phyloP scores from a whole-genome alignment of 2,797 vertebrate genomes.

The Anableps anableps region DNA sequence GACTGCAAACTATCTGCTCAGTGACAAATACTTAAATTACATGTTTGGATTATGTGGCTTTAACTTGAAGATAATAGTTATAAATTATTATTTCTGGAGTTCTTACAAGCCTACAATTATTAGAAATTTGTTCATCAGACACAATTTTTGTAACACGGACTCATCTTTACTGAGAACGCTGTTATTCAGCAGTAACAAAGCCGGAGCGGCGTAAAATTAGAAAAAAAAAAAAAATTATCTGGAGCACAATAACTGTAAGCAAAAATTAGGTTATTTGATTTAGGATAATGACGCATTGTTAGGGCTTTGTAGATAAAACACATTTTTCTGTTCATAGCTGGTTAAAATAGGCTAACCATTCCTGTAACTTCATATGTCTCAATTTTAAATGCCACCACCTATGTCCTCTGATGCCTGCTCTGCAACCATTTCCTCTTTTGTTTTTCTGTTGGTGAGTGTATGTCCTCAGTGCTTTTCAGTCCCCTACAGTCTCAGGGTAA shows the following conservation, averaged over 20 bases:
- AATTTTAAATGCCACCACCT: background rate
- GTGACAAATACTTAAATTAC: background rate
- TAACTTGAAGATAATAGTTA: background rate
- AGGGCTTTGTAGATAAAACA: background rate
- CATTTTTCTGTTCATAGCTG: background rate
- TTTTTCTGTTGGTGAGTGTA: background rate
- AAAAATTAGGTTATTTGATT: background rate
- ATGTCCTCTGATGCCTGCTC: background rate
- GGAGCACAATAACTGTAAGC: background rate
- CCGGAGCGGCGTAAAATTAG: background rate
- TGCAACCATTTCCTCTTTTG: background rate
- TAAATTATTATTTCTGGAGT: background rate
- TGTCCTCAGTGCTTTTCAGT: background rate
- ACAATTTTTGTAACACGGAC: background rate
- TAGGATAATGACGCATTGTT: background rate
- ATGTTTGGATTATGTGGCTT: background rate
- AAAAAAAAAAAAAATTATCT: background rate
- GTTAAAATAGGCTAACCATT: background rate
- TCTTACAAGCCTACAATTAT: background rate
- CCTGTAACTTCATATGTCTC: background rate
- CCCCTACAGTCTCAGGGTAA: background rate
- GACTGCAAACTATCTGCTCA: background rate
- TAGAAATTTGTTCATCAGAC: background rate
- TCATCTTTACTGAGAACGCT: background rate
- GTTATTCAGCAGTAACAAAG: background rate